Percentiles rank a stretch among this genome's conserved stretches.
Evolutionary conservation across 2,797 vertebrate genomes (phyloP).

Genomic region (Chromis chromis): DNA sequence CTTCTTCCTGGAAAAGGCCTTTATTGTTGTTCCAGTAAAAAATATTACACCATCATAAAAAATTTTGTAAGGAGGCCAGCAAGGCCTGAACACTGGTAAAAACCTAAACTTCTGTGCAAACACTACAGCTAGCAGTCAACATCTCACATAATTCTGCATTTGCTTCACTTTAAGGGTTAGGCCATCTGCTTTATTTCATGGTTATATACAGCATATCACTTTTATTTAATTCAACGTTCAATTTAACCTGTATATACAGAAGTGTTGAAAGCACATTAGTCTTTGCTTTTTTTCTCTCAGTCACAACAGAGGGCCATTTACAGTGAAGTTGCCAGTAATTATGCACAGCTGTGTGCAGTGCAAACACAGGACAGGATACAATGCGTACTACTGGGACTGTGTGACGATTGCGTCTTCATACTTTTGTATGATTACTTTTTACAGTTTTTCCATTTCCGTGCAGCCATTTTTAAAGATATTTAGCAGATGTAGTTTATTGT

Average conservation of each 20-base stretch:
- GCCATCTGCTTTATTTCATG: neutral
- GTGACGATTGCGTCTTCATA: constrained; percentile 3
- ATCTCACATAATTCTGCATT: neutral
- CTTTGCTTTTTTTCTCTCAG: constrained; percentile 1
- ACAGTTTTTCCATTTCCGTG: neutral
- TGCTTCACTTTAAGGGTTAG: neutral
- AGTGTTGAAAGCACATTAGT: neutral
- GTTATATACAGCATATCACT: neutral
- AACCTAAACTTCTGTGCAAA: constrained; percentile 11
- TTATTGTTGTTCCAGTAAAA: constrained; percentile 29
- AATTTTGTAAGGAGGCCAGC: constrained; percentile 18
- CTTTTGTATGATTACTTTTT: neutral
- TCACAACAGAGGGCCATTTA: constrained; percentile 26
- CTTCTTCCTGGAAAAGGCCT: constrained; percentile 39
- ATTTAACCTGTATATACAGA: constrained; percentile 1
- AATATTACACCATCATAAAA: constrained; percentile 40
- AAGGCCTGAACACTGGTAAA: neutral
- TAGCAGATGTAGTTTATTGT: neutral
- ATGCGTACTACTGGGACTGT: neutral
- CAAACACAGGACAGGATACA: constrained; percentile 16
- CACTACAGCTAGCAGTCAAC: neutral
- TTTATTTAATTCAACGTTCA: neutral
- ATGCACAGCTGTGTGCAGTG: constrained; percentile 26
- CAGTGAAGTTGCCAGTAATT: constrained; percentile 22
- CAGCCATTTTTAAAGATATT: neutral